These are phyloP conservation scores for Calameuta filiformis DNA, from an alignment of 2,888 invertebrate genomes.

Conservation along the genomic window DNA sequence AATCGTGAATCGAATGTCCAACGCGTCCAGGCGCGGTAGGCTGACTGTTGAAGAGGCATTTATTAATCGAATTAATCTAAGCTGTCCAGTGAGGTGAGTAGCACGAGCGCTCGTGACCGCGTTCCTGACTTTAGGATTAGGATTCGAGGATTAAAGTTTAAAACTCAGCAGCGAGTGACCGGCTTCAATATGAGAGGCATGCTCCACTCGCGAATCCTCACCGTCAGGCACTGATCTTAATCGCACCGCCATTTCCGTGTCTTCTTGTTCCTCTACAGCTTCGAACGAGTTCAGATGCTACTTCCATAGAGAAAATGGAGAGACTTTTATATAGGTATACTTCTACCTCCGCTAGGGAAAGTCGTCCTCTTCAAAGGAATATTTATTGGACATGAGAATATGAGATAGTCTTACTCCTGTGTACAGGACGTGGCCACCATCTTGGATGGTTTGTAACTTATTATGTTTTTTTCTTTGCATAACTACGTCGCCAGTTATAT, in stretches of 20 bases:
- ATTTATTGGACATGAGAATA: not conserved
- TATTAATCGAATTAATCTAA: constrained; percentile 64
- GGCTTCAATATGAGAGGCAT: constrained; percentile 11
- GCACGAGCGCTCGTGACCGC: constrained; percentile 63
- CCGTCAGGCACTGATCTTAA: not conserved
- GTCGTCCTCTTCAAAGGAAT: constrained; percentile 18
- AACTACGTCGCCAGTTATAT: not conserved
- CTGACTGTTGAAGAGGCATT: constrained; percentile 38
- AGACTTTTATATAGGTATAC: not conserved
- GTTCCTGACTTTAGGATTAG: constrained; percentile 56
- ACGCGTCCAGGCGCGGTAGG: not conserved
- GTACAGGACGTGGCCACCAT: not conserved
- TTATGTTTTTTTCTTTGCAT: not conserved
- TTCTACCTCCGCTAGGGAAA: constrained; percentile 10
- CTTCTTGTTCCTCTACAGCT: not conserved
- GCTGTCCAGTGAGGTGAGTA: constrained; percentile 40
- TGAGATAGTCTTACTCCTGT: not conserved
- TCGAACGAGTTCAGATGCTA: not conserved
- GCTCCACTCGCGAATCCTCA: not conserved
- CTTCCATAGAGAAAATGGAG: not conserved
- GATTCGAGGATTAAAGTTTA: constrained; percentile 32
- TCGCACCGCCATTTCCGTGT: constrained; percentile 1
- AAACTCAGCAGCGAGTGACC: constrained; percentile 24
- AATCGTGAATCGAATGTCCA: not conserved
- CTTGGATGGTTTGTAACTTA: not conserved